Evolutionary conservation across 2,113 vertebrate genomes (phyloP).

Genomic region (Heterocephalus glaber): DNA sequence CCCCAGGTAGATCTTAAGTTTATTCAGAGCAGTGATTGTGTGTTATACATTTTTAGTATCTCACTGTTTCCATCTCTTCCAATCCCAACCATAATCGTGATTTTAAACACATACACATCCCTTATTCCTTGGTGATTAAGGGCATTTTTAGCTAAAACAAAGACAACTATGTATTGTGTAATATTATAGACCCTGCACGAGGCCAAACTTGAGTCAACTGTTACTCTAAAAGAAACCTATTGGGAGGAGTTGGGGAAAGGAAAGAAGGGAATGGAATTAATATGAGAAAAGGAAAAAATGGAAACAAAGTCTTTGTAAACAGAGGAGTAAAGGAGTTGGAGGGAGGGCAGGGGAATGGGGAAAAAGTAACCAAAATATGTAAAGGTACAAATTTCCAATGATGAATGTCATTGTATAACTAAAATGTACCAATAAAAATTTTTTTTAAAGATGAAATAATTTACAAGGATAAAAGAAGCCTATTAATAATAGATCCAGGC

Average conservation of each 20-base stretch:
- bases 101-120: slow-evolving; percentile 27
- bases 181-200: not conserved
- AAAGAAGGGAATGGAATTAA: too few relatives aligned
- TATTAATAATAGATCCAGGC: not conserved
- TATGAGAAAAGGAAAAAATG: too few relatives aligned
- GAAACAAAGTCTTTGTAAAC: too few relatives aligned
- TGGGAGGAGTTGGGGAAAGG: too few relatives aligned
- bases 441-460: too few relatives aligned
- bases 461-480: not conserved
- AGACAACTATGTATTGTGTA: slow-evolving; percentile 39
- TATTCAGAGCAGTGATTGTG: not conserved
- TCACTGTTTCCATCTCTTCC: slow-evolving; percentile 12
- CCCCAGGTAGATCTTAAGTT: not conserved
- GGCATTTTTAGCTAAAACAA: not conserved
- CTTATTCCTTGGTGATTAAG: not conserved
- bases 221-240: slow-evolving; percentile 41
- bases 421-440: too few relatives aligned
- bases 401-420: too few relatives aligned
- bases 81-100: not conserved
- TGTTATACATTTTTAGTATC: slow-evolving; percentile 28
- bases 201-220: not conserved
- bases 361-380: too few relatives aligned
- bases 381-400: too few relatives aligned
- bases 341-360: too few relatives aligned
- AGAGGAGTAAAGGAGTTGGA: too few relatives aligned